Base-by-base conservation (phyloP, 2,113 vertebrate species). In the Lophura nycthemera region DNA sequence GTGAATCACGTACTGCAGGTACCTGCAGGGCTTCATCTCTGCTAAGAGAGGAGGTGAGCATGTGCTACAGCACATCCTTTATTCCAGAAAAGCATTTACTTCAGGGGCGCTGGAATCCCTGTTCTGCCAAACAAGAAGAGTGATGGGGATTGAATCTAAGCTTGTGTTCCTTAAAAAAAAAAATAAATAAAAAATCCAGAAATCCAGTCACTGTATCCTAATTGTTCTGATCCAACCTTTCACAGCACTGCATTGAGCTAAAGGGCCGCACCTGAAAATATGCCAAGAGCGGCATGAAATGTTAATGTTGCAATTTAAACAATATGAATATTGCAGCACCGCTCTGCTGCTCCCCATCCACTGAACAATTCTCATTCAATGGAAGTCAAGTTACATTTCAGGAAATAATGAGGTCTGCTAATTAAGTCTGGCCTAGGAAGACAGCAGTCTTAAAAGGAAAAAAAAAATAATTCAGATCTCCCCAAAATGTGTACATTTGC, bases 221-320 rank as follows among this genome's bases (percentile, higher is more conserved):
- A 95, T 90, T 78, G 65, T 59, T 96, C 90, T 77, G 67, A 91
- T 94, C 91, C 93, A 94, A 19, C 86, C 71, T 88, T 95, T 95
- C 83, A 83, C 63, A 69, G 83, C 3, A 4, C 54, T 90, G 65
- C 77, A 59, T 6, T 73, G 90, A 95, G 85, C 90, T 94, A 70
- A 95, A 94, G 92, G 79, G 72, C 91, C 0, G 47, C n/a, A 91
- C 94, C 85, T 95, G 89, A 96, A 91, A 96, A 71, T 24, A 72
- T 93, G 96, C 92, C 96, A 96, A 83, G 93, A 92, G 90, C 2
- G 4, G 94, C 92, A 96, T 95, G 96, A 97, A 97, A 97, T 96
- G 96, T 95, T 97, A 96, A 96, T 96, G 96, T 80, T 95, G 96
- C 96, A 97, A 96, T 97, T 96, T 96, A 96, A 96, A 93, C 96